Percentiles rank a stretch among this genome's conserved stretches.
These are phyloP conservation scores for Blomia tropicalis DNA, from an alignment of 2,888 invertebrate species.

Conservation along the genomic window DNA sequence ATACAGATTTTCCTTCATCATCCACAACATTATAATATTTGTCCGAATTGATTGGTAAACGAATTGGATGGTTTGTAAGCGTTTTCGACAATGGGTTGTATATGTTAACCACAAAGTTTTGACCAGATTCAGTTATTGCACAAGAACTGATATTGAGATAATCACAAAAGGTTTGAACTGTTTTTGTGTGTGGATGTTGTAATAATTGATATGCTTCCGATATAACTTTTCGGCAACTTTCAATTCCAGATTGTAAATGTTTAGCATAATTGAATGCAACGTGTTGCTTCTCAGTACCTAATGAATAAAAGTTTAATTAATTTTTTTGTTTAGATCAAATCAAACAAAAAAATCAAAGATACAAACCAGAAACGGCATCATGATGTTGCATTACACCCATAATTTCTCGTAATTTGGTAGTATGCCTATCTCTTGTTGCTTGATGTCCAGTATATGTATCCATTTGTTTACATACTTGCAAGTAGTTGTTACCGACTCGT, in stretches of 20 bases:
- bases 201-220: background rate
- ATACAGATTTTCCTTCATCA: background rate
- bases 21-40: background rate
- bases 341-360: too few relatives aligned
- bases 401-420: background rate
- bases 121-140: conserved; percentile 19
- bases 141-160: conserved; percentile 17
- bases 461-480: conserved; percentile 28
- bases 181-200: too few relatives aligned
- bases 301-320: too few relatives aligned
- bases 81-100: conserved; percentile 42
- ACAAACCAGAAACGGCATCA: conserved; percentile 62
- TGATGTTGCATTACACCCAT: conserved; percentile 59
- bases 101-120: background rate
- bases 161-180: too few relatives aligned
- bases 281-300: conserved; percentile 35
- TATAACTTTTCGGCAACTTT: background rate
- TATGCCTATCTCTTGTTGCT: background rate
- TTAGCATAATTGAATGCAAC: conserved; percentile 72
- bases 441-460: background rate
- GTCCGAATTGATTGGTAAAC: conserved; percentile 40
- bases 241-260: conserved; percentile 24
- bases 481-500: conserved; percentile 34
- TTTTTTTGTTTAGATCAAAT: too few relatives aligned
- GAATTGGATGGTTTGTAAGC: conserved; percentile 39